These are phyloP conservation scores for Myiagra hebetior DNA, from an alignment of 2,113 vertebrate species.

Conservation along the genomic window DNA sequence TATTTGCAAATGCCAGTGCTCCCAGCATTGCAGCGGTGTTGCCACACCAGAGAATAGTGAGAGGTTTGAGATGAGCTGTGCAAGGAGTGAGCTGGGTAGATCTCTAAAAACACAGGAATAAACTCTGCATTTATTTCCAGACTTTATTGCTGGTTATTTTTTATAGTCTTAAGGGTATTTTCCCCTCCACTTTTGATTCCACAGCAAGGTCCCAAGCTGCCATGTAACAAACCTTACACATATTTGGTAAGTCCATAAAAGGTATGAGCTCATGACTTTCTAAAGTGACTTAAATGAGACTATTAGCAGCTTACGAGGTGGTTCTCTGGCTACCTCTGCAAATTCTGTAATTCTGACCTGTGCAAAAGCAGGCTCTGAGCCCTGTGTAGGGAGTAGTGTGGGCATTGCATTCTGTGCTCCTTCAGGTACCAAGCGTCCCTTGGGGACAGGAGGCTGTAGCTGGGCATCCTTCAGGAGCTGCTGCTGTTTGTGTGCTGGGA, in stretches of 20 bases:
- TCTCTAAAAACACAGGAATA: neutral
- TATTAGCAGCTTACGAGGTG: neutral
- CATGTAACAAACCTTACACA: neutral
- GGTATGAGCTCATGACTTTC: neutral
- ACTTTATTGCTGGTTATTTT: neutral
- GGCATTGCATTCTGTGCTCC: neutral
- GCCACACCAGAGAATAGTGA: neutral
- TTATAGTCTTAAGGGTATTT: neutral
- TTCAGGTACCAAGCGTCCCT: accelerated
- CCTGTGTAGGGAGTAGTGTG: accelerated
- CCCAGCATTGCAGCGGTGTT: neutral
- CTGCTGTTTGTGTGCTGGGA: neutral
- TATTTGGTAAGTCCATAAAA: neutral
- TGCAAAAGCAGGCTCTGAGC: neutral
- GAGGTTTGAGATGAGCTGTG: neutral
- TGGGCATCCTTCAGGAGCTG: neutral
- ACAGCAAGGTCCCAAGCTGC: neutral
- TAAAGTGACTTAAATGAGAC: neutral
- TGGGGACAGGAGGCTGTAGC: neutral
- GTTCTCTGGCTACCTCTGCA: neutral
- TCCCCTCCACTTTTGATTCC: neutral
- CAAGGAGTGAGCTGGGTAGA: neutral
- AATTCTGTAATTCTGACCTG: neutral
- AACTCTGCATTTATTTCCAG: neutral
- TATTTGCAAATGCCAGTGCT: neutral